Percentiles rank a stretch among this genome's conserved stretches.
Conservation (phyloP, 2,797 vertebrate species). For the Rhinatrema bivittatum region DNA sequence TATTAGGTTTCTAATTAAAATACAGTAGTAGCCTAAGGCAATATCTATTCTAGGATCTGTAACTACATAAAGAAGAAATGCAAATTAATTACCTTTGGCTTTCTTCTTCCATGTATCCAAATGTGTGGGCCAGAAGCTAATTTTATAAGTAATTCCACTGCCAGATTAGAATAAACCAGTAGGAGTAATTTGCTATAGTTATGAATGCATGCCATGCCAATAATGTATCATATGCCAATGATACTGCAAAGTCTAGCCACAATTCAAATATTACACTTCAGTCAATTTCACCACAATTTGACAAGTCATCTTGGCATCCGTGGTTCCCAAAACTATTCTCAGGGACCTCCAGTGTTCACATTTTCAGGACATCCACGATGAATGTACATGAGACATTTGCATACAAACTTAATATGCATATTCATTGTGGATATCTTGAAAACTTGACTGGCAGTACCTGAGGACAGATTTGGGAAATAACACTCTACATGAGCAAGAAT, state of each 20-base stretch:
- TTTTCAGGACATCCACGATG: too few relatives aligned
- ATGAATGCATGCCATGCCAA: not conserved
- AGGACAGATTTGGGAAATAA: too few relatives aligned
- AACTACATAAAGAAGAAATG: not conserved
- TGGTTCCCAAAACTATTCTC: too few relatives aligned
- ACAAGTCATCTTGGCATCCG: not conserved
- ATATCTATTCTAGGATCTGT: conserved; percentile 1
- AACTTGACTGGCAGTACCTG: too few relatives aligned
- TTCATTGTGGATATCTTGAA: too few relatives aligned
- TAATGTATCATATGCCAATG: not conserved
- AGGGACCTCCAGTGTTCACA: too few relatives aligned
- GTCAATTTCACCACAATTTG: not conserved
- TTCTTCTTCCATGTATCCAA: not conserved
- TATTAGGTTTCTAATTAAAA: conserved; percentile 8
- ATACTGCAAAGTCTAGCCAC: not conserved
- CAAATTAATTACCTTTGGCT: not conserved
- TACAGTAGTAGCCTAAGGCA: not conserved
- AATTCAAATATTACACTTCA: not conserved
- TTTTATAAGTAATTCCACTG: not conserved
- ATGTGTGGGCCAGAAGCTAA: not conserved
- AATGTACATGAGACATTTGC: too few relatives aligned
- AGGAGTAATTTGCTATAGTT: not conserved
- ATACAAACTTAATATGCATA: too few relatives aligned
- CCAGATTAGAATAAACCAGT: not conserved
- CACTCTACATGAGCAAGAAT: too few relatives aligned